Evolutionary conservation across 2,888 invertebrate genomes (phyloP).

Genomic region (Caenorhabditis wallacei): DNA sequence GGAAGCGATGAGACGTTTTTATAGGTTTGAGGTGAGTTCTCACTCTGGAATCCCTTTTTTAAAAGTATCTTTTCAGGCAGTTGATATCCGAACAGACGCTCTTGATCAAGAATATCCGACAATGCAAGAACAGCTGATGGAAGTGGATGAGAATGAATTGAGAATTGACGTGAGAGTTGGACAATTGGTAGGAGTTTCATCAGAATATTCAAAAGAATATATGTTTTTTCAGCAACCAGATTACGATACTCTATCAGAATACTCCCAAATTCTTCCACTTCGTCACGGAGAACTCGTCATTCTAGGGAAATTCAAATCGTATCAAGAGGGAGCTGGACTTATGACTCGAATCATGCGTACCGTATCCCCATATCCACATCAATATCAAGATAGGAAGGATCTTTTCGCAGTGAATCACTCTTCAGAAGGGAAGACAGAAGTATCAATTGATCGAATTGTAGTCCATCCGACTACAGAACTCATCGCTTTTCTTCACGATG

Average conservation of each 20-base stretch:
- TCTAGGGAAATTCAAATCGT: conserved; percentile 41
- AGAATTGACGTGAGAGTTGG: conserved; percentile 44
- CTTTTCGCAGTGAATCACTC: conserved; percentile 15
- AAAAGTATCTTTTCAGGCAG: neutral
- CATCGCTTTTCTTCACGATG: conserved; percentile 44
- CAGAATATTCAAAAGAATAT: neutral
- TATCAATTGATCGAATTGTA: conserved; percentile 24
- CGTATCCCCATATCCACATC: conserved; percentile 18
- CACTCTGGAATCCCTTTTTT: too few species aligned
- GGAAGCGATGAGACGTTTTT: conserved; percentile 8
- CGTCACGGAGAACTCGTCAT: conserved; percentile 38
- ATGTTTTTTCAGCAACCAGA: conserved; percentile 35
- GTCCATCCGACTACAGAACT: conserved; percentile 43
- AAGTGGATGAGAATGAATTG: conserved; percentile 55
- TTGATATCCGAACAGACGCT: conserved; percentile 9
- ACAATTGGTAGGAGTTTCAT: conserved; percentile 12
- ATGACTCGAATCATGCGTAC: conserved; percentile 35
- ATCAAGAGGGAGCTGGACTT: conserved; percentile 10
- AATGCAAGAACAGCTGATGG: conserved; percentile 31
- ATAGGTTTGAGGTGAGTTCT: conserved; percentile 33
- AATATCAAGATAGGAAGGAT: neutral
- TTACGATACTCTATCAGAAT: conserved; percentile 36
- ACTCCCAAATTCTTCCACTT: conserved; percentile 35
- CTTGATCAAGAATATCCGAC: neutral
- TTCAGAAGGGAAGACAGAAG: conserved; percentile 23